phyloP scores from a whole-genome alignment of 2,797 vertebrate genomes.

The Neosilurus hyrtlii region DNA sequence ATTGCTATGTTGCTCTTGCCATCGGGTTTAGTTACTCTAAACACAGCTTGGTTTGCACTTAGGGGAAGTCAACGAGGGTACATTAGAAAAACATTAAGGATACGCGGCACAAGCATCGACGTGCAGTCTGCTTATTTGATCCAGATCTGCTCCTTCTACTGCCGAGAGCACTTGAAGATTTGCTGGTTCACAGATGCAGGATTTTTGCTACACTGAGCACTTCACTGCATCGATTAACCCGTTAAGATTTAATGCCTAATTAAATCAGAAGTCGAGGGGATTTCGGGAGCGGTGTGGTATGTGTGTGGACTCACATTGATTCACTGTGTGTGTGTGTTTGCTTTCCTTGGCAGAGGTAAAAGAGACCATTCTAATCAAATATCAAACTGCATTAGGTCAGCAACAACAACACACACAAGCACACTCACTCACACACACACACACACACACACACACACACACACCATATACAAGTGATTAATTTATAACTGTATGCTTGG shows the following conservation, averaged over 20 bases:
- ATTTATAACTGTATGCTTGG: no score
- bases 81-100: neutral
- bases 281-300: slow-evolving; percentile 7
- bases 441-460: slow-evolving; percentile 21
- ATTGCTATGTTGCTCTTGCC: neutral
- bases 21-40: neutral
- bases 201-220: slow-evolving; percentile 27
- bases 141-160: neutral
- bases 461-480: neutral
- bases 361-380: slow-evolving; percentile 27
- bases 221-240: slow-evolving; percentile 29
- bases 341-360: slow-evolving; percentile 29
- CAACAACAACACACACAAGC: neutral
- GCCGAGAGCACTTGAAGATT: slow-evolving; percentile 15
- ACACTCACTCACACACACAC: slow-evolving; percentile 2
- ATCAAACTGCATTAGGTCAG: slow-evolving; percentile 27
- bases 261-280: slow-evolving; percentile 37
- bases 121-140: neutral
- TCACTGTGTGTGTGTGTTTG: slow-evolving; percentile 1
- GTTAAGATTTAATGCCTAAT: slow-evolving; percentile 47
- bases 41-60: neutral
- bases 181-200: slow-evolving; percentile 18
- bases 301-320: slow-evolving; percentile 25
- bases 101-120: neutral
- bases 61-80: neutral